Percentiles rank a stretch among this genome's conserved stretches.
phyloP scores from a whole-genome alignment of 2,888 invertebrate species.

The Leuctra nigra region DNA sequence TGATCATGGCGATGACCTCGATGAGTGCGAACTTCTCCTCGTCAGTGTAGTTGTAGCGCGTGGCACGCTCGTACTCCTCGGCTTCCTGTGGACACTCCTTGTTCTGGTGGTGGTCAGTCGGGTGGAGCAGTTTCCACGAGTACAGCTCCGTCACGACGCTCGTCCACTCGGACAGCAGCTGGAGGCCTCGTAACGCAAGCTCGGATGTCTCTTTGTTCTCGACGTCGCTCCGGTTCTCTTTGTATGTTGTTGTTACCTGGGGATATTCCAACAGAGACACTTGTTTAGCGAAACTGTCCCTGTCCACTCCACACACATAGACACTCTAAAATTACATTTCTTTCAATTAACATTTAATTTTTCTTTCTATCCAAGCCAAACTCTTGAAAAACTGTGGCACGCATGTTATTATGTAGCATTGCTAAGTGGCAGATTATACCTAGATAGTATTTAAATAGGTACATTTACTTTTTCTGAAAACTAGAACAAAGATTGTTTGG shows the following conservation, averaged over 20 bases:
- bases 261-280: too few relatives aligned
- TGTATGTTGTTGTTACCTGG: constrained; percentile 86
- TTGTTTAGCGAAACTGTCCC: too few relatives aligned
- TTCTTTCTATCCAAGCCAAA: too few relatives aligned
- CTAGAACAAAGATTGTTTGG: too few relatives aligned
- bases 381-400: too few relatives aligned
- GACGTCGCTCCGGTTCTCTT: constrained; percentile 83
- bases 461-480: too few relatives aligned
- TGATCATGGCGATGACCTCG: constrained; percentile 98
- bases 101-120: constrained; percentile 95
- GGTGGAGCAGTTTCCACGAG: constrained; percentile 97
- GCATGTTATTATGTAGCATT: too few relatives aligned
- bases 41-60: constrained; percentile 93
- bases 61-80: constrained; percentile 96
- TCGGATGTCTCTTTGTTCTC: constrained; percentile 91
- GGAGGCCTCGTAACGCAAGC: constrained; percentile 85
- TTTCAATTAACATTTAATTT: too few relatives aligned
- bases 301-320: too few relatives aligned
- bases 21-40: constrained; percentile 97
- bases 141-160: constrained; percentile 93
- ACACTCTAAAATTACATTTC: too few relatives aligned
- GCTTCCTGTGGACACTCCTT: constrained; percentile 92
- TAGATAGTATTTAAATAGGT: too few relatives aligned
- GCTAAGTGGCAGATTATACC: too few relatives aligned
- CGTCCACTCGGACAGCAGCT: constrained; percentile 94